phyloP scores from a whole-genome alignment of 2,888 invertebrate species.

The Conomelus anceps region DNA sequence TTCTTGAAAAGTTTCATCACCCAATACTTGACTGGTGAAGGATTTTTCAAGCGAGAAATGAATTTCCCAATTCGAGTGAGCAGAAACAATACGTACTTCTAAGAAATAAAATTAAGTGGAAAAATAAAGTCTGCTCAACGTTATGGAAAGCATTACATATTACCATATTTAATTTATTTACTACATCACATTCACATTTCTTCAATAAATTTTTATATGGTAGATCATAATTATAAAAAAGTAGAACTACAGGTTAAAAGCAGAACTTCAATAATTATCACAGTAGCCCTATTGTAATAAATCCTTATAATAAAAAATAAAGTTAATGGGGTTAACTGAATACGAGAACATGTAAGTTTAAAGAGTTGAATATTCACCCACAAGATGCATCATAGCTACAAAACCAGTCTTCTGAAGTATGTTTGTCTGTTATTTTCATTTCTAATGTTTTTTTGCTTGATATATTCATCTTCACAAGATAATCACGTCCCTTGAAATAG shows the following conservation, averaged over 20 bases:
- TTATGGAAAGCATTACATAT: too few species aligned
- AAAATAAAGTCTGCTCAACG: too few species aligned
- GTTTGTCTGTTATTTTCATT: slow-evolving; percentile 47
- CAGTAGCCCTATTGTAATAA: not conserved
- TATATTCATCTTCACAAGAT: slow-evolving; percentile 45
- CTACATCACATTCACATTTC: too few species aligned
- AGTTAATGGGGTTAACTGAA: too few species aligned
- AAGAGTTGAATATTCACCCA: not conserved
- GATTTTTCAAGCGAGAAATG: too few species aligned
- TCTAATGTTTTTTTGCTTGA: slow-evolving; percentile 43
- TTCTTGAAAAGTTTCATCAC: too few species aligned
- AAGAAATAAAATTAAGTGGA: too few species aligned
- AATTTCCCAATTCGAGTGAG: too few species aligned
- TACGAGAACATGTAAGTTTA: not conserved
- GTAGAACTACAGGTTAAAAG: not conserved
- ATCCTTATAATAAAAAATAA: too few species aligned
- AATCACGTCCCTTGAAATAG: slow-evolving; percentile 45
- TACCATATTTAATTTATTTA: too few species aligned
- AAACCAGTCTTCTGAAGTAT: slow-evolving; percentile 50
- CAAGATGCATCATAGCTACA: slow-evolving; percentile 48
- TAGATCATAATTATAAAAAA: not conserved
- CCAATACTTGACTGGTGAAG: too few species aligned
- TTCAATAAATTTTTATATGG: not conserved
- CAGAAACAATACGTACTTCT: too few species aligned
- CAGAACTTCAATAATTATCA: not conserved